phyloP scores from a whole-genome alignment of 2,113 vertebrate genomes.

The Carassius gibelio region DNA sequence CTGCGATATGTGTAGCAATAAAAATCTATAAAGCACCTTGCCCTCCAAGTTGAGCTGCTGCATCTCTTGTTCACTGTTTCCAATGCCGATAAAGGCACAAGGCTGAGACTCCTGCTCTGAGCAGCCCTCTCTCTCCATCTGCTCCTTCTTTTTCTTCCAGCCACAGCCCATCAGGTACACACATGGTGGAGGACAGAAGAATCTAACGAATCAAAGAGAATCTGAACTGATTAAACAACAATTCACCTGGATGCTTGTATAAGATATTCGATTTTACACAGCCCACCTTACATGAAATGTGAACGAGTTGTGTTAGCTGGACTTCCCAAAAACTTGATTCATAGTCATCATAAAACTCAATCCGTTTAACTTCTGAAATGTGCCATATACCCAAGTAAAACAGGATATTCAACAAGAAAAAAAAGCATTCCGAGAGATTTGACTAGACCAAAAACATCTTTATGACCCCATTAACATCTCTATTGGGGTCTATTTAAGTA shows the following conservation, averaged over 20 bases:
- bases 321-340: background rate
- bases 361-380: too few relatives aligned
- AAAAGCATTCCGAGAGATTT: too few relatives aligned
- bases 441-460: too few relatives aligned
- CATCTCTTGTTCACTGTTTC: conserved; percentile 98
- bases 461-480: too few relatives aligned
- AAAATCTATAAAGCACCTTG: conserved; percentile 78
- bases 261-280: too few relatives aligned
- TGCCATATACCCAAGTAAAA: too few relatives aligned
- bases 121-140: conserved; percentile 92
- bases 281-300: too few relatives aligned
- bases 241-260: background rate
- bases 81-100: conserved; percentile 96
- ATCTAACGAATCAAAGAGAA: conserved; percentile 71
- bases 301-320: background rate
- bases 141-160: conserved; percentile 97
- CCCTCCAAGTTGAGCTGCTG: conserved; percentile 96
- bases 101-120: conserved; percentile 95
- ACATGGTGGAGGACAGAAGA: conserved; percentile 95
- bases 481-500: too few relatives aligned
- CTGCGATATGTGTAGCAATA: background rate
- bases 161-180: conserved; percentile 96
- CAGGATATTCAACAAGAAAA: too few relatives aligned
- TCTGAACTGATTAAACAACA: background rate
- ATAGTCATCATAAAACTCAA: background rate